Conservation (phyloP, 2,888 invertebrate genomes). For the Zhengitettix transpicula region DNA sequence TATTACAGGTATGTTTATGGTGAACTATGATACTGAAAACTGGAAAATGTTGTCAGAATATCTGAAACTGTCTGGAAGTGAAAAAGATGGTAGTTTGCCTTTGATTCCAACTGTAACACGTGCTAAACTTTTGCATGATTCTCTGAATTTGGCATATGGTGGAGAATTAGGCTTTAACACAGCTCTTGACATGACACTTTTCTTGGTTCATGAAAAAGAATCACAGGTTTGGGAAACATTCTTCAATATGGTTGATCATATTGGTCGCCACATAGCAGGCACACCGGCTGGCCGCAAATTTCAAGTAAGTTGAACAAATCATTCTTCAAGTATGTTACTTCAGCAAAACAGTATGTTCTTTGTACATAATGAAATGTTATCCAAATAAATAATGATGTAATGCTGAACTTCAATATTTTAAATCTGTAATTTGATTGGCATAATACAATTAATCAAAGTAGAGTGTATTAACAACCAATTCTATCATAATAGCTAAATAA, state of each 20-base stretch:
- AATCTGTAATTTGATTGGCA: no score
- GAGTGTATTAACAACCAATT: no score
- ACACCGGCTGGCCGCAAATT: constrained; percentile 18
- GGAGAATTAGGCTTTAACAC: constrained; percentile 58
- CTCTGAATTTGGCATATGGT: constrained; percentile 62
- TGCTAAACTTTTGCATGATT: constrained; percentile 58
- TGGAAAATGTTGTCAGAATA: constrained; percentile 57
- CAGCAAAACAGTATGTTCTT: no score
- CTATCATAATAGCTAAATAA: no score
- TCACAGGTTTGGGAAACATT: constrained; percentile 70
- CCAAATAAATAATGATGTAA: no score
- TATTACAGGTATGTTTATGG: constrained; percentile 54
- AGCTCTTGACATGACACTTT: constrained; percentile 63
- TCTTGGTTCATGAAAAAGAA: constrained; percentile 49
- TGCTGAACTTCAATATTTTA: no score
- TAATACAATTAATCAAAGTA: no score
- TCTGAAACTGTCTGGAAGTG: constrained; percentile 21
- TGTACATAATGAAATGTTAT: no score
- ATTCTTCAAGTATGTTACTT: no score
- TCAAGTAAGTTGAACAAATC: constrained; percentile 1
- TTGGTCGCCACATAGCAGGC: constrained; percentile 54
- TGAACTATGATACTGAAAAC: constrained; percentile 62
- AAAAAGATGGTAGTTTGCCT: not conserved
- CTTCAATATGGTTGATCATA: constrained; percentile 67
- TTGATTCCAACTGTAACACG: constrained; percentile 35